Percentiles rank a stretch among this genome's conserved stretches.
Conservation (phyloP, 2,888 invertebrate genomes). For the Troides oblongomaculatus region DNA sequence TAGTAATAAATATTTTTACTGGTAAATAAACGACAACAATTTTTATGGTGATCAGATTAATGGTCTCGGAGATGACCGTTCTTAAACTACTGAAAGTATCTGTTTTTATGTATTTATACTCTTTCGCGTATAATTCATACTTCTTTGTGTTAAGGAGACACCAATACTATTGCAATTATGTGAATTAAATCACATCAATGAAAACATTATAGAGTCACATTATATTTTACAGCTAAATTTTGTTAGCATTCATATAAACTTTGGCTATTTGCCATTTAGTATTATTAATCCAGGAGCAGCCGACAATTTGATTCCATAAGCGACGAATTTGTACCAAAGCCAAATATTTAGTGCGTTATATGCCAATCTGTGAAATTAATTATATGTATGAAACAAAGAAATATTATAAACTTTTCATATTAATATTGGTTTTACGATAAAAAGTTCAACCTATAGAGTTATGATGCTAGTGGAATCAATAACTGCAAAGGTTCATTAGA, state of each 20-base stretch:
- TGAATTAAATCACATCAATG: background rate
- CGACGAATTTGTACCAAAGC: constrained; percentile 22
- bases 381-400: background rate
- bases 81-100: no score
- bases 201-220: background rate
- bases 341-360: constrained; percentile 17
- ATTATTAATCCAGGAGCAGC: constrained; percentile 24
- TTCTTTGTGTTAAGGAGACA: no score
- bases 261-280: constrained; percentile 23
- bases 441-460: no score
- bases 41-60: no score
- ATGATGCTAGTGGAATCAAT: background rate
- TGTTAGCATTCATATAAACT: constrained; percentile 20
- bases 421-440: background rate
- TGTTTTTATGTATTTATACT: no score
- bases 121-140: no score
- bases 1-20: no score
- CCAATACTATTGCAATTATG: no score
- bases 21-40: no score
- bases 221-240: constrained; percentile 4
- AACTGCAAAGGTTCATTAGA: background rate
- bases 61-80: no score
- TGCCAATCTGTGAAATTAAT: background rate
- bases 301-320: constrained; percentile 26
- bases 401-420: no score